phyloP scores from a whole-genome alignment of 2,888 invertebrate species.

The Chrysotoxum bicinctum region DNA sequence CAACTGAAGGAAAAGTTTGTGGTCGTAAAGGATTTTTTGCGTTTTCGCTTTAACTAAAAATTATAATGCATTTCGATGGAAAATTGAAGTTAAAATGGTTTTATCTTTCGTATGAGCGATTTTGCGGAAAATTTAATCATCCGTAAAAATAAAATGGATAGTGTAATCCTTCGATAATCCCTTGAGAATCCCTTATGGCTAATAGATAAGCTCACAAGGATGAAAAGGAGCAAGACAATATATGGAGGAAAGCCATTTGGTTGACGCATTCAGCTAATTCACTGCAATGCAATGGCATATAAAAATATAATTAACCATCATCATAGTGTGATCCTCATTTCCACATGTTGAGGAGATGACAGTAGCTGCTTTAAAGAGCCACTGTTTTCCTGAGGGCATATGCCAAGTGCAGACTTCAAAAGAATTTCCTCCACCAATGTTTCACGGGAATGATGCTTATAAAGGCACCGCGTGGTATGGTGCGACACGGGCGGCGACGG shows the following conservation, averaged over 20 bases:
- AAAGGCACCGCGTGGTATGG: not conserved
- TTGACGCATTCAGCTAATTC: constrained; percentile 45
- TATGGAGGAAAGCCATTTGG: constrained; percentile 8
- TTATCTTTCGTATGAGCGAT: constrained; percentile 28
- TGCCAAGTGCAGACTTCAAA: constrained; percentile 42
- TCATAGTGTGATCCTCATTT: constrained; percentile 45
- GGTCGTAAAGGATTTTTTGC: constrained; percentile 21
- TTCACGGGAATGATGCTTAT: constrained; percentile 5
- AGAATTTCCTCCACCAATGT: constrained; percentile 14
- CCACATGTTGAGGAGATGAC: constrained; percentile 48
- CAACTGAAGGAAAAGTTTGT: constrained; percentile 29
- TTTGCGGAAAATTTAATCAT: constrained; percentile 35
- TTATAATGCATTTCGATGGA: constrained; percentile 55
- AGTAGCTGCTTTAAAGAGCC: constrained; percentile 15
- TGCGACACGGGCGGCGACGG: not conserved
- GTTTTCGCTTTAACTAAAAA: constrained; percentile 37
- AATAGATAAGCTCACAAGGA: constrained; percentile 19
- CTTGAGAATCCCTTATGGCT: not conserved
- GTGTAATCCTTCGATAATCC: constrained; percentile 37
- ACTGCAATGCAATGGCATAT: constrained; percentile 51
- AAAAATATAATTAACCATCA: constrained; percentile 63
- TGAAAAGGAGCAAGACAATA: not conserved
- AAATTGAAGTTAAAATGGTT: constrained; percentile 34
- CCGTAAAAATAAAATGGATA: constrained; percentile 12
- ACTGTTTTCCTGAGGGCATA: constrained; percentile 17